Conservation (phyloP, 2,113 vertebrate genomes). For the Callospermophilus lateralis region DNA sequence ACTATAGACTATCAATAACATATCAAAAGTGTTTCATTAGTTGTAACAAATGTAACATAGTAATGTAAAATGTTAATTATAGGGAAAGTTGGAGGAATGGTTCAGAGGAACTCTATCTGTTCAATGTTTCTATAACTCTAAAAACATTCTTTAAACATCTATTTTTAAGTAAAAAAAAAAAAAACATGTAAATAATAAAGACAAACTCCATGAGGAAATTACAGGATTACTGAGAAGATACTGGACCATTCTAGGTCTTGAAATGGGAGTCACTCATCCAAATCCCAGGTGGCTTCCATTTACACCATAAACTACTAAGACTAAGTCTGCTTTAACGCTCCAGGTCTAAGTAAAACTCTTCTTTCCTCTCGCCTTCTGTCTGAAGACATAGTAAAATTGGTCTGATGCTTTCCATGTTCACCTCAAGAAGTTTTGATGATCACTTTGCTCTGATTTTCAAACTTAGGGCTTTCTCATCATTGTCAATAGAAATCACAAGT, state of each 20-base stretch:
- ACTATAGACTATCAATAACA: neutral
- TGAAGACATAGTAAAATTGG: neutral
- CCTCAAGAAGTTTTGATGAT: neutral
- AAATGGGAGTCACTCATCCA: neutral
- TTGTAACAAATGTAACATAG: too few species aligned
- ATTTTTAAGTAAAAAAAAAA: neutral
- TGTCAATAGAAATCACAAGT: neutral
- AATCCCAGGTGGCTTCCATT: neutral
- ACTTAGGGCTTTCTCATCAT: neutral
- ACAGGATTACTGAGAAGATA: neutral
- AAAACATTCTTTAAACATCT: neutral
- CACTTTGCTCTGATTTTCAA: neutral
- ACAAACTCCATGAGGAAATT: neutral
- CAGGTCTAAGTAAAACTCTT: neutral
- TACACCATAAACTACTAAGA: neutral
- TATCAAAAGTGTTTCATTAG: neutral
- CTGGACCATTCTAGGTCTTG: neutral
- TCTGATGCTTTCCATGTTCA: neutral
- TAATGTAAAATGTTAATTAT: neutral
- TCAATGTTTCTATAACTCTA: neutral
- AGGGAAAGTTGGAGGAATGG: neutral
- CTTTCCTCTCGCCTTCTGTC: neutral
- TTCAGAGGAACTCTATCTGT: neutral
- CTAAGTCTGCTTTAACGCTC: neutral
- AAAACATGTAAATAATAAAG: neutral